These are phyloP conservation scores for Agapostemon virescens DNA, from an alignment of 2,888 invertebrate species.

Conservation along the genomic window DNA sequence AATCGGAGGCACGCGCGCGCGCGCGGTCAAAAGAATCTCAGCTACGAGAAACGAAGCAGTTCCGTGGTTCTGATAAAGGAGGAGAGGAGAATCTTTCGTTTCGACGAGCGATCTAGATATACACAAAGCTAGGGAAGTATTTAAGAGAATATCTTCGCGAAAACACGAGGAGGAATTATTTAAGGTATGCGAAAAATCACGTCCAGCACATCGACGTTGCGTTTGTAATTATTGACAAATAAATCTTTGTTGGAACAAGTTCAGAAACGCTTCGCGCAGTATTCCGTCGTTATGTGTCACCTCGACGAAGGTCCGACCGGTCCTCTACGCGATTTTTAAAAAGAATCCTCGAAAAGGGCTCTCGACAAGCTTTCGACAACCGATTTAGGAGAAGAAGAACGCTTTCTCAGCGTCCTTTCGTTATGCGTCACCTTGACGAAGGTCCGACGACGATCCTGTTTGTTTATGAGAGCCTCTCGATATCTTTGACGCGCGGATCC, in stretches of 20 bases:
- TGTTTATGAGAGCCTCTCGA: too few species aligned
- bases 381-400: too few species aligned
- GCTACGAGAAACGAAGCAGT: neutral
- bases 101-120: neutral
- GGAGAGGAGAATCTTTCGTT: neutral
- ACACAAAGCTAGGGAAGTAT: constrained; percentile 2
- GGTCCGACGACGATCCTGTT: too few species aligned
- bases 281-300: constrained; percentile 7
- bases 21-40: constrained; percentile 32
- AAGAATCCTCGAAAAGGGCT: neutral
- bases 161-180: neutral
- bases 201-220: constrained; percentile 13
- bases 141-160: neutral
- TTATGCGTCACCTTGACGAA: too few species aligned
- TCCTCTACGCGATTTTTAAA: neutral
- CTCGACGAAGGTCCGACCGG: neutral
- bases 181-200: constrained; percentile 7
- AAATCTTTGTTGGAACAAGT: constrained; percentile 14
- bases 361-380: too few species aligned
- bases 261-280: neutral
- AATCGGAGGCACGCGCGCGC: neutral
- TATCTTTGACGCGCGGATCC: neutral
- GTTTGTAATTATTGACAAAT: constrained; percentile 21
- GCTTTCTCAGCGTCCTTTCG: too few species aligned
- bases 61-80: constrained; percentile 31